Conservation (phyloP, 2,888 invertebrate species). For the Sinohyriopsis cumingii region DNA sequence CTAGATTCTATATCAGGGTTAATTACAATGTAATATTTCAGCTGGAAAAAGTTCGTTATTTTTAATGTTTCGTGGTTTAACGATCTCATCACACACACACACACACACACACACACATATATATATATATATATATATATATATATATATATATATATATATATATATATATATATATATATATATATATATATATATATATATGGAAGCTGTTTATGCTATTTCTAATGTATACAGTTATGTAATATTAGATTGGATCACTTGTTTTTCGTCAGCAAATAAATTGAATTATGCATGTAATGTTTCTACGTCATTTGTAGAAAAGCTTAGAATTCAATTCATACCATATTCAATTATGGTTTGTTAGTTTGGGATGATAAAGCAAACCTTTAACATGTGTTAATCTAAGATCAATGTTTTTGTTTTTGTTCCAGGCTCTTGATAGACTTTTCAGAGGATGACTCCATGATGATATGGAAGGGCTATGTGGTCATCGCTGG, state of each 20-base stretch:
- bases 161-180: too few species aligned
- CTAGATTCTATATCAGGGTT: too few species aligned
- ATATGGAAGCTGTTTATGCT: not conserved
- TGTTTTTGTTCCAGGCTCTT: constrained; percentile 49
- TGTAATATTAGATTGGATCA: too few species aligned
- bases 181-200: not conserved
- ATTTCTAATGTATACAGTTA: too few species aligned
- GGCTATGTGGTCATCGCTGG: constrained; percentile 81
- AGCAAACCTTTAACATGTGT: not conserved
- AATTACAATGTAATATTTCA: too few species aligned
- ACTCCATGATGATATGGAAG: constrained; percentile 81
- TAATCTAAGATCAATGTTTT: not conserved
- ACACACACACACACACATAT: too few species aligned
- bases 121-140: not conserved
- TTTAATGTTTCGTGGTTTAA: too few species aligned
- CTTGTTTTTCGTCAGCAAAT: not conserved
- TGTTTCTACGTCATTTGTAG: too few species aligned
- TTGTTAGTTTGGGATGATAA: not conserved
- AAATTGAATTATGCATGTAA: not conserved
- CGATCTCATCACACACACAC: too few species aligned
- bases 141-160: not conserved
- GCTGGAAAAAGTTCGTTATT: too few species aligned
- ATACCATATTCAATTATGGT: not conserved
- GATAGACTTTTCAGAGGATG: constrained; percentile 54
- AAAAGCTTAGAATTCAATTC: too few species aligned